Percentiles rank a stretch among this genome's conserved stretches.
phyloP scores from a whole-genome alignment of 2,888 invertebrate genomes.

The Hesperia comma region DNA sequence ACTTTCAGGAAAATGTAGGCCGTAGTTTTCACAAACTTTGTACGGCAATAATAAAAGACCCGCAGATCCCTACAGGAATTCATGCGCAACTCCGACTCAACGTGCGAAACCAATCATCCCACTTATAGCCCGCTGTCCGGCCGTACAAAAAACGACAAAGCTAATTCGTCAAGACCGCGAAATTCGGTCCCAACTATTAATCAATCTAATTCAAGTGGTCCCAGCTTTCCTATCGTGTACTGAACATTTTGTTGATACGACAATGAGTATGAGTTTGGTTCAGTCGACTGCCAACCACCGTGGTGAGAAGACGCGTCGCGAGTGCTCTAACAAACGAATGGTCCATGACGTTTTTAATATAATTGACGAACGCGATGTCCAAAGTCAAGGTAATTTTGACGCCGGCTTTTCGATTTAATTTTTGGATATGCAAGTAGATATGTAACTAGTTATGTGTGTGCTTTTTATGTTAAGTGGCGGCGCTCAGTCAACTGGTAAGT shows the following conservation, averaged over 20 bases:
- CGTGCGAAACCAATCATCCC: slow-evolving; percentile 12
- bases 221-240: slow-evolving; percentile 39
- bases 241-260: slow-evolving; percentile 14
- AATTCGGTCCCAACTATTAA: slow-evolving; percentile 40
- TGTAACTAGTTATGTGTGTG: slow-evolving; percentile 37
- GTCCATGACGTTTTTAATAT: slow-evolving; percentile 47
- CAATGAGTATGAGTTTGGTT: slow-evolving; percentile 23
- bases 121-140: slow-evolving; percentile 2
- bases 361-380: slow-evolving; percentile 62
- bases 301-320: slow-evolving; percentile 39
- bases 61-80: not conserved
- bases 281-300: slow-evolving; percentile 42
- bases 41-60: too few species aligned
- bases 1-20: too few species aligned
- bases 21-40: too few species aligned
- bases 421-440: slow-evolving; percentile 2
- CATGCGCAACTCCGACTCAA: not conserved
- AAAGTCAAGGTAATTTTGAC: slow-evolving; percentile 67
- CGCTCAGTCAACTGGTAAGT: slow-evolving; percentile 12
- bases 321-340: slow-evolving; percentile 35
- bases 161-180: slow-evolving; percentile 35
- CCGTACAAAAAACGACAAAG: slow-evolving; percentile 23
- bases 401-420: slow-evolving; percentile 23
- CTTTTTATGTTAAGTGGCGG: slow-evolving; percentile 2
- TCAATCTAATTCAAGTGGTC: slow-evolving; percentile 40